These are phyloP conservation scores for Mallotus villosus DNA, from an alignment of 2,797 vertebrate species.

Conservation along the genomic window DNA sequence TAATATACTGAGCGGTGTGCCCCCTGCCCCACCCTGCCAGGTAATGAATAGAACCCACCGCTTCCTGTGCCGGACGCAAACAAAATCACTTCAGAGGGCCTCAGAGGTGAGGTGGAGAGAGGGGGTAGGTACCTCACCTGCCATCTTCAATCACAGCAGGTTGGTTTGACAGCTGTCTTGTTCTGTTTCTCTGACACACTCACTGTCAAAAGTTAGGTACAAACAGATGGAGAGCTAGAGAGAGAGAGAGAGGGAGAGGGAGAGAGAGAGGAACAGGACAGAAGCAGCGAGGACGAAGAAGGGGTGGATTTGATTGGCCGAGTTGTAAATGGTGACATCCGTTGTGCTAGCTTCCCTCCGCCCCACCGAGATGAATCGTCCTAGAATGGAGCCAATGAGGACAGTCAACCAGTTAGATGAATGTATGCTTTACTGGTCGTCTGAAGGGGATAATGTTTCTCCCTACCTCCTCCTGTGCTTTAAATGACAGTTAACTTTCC, in stretches of 20 bases:
- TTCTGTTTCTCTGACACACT: conserved; percentile 62
- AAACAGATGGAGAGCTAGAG: conserved; percentile 68
- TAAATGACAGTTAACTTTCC: conserved; percentile 75
- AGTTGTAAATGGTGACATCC: conserved; percentile 34
- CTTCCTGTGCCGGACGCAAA: conserved; percentile 40
- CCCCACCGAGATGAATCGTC: conserved; percentile 53
- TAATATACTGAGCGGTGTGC: conserved; percentile 56
- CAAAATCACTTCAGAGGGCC: conserved; percentile 45
- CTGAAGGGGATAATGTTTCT: conserved; percentile 35
- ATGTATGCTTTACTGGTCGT: conserved; percentile 40
- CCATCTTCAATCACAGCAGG: conserved; percentile 83
- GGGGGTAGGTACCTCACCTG: conserved; percentile 80
- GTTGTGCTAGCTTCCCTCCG: conserved; percentile 45
- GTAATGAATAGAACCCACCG: conserved; percentile 26
- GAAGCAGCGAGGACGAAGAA: conserved; percentile 31
- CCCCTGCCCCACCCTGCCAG: conserved; percentile 31
- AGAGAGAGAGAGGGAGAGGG: conserved; percentile 59
- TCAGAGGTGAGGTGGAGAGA: conserved; percentile 12
- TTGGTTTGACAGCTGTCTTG: conserved; percentile 80
- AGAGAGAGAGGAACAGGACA: conserved; percentile 24
- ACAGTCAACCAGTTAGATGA: conserved; percentile 57
- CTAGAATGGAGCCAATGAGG: conserved; percentile 57
- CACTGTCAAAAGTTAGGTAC: conserved; percentile 74
- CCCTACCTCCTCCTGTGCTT: conserved; percentile 60
- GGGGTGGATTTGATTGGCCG: conserved; percentile 47